phyloP scores from a whole-genome alignment of 2,888 invertebrate species.

The Oligia latruncula region DNA sequence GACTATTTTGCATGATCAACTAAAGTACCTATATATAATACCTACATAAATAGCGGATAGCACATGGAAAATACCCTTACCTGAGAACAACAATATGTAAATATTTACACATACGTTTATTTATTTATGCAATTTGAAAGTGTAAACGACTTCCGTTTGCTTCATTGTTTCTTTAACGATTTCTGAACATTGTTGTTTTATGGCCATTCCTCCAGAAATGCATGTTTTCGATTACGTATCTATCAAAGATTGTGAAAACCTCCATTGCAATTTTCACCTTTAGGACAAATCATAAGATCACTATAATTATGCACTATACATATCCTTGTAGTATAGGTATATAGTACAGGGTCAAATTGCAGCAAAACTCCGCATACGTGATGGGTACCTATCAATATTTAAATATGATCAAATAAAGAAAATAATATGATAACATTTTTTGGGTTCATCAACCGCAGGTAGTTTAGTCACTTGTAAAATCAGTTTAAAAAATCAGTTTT shows the following conservation, averaged over 20 bases:
- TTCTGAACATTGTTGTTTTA: slow-evolving; percentile 16
- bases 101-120: slow-evolving; percentile 43
- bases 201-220: not conserved
- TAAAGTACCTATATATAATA: not conserved
- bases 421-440: too few relatives aligned
- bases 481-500: too few relatives aligned
- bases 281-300: not conserved
- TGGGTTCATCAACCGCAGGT: too few relatives aligned
- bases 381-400: too few relatives aligned
- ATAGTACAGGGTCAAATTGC: not conserved
- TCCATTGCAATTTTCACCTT: not conserved
- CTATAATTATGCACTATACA: too few relatives aligned
- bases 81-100: slow-evolving; percentile 31
- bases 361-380: not conserved
- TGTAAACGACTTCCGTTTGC: slow-evolving; percentile 49
- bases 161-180: slow-evolving; percentile 35
- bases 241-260: slow-evolving; percentile 5
- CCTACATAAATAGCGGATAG: slow-evolving; percentile 3
- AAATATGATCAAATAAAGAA: too few relatives aligned
- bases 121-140: slow-evolving; percentile 52
- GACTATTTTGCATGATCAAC: not conserved
- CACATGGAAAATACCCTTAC: slow-evolving; percentile 33
- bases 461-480: too few relatives aligned
- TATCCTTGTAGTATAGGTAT: not conserved
- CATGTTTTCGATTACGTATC: slow-evolving; percentile 6